Percentiles rank a stretch among this genome's conserved stretches.
Evolutionary conservation across 1,140 invertebrate genomes (phyloP).

Genomic region (Phymastichus coffea): DNA sequence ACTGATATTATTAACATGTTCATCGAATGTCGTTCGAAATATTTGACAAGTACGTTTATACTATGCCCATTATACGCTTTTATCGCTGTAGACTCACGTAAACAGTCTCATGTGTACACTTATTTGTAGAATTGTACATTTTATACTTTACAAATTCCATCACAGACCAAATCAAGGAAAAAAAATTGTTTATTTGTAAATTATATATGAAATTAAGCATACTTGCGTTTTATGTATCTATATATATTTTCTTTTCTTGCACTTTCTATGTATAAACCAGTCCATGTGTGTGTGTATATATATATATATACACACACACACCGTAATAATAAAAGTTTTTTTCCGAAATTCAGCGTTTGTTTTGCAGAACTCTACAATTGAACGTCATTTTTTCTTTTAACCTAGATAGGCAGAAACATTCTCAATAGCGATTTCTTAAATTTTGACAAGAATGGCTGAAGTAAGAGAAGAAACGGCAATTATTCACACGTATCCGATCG

Average conservation of each 20-base stretch:
- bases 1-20: slow-evolving; percentile 19
- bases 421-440: too few relatives aligned
- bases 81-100: background rate
- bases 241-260: background rate
- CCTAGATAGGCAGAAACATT: background rate
- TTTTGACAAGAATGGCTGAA: slow-evolving; percentile 41
- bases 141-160: background rate
- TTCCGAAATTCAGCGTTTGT: too few relatives aligned
- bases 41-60: background rate
- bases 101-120: background rate
- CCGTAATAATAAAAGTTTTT: slow-evolving; percentile 17
- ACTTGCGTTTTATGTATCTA: slow-evolving; percentile 1
- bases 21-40: background rate
- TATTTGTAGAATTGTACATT: slow-evolving; percentile 9
- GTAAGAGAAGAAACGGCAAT: slow-evolving; percentile 63
- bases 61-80: slow-evolving; percentile 1
- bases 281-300: too few relatives aligned
- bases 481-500: slow-evolving; percentile 71
- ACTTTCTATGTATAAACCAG: slow-evolving; percentile 20
- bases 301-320: too few relatives aligned
- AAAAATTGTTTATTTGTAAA: slow-evolving; percentile 7
- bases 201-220: background rate
- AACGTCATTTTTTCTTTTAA: background rate
- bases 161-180: background rate
- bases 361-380: too few relatives aligned